phyloP scores from a whole-genome alignment of 2,797 vertebrate genomes.

The Brachyrhaphis roseni region DNA sequence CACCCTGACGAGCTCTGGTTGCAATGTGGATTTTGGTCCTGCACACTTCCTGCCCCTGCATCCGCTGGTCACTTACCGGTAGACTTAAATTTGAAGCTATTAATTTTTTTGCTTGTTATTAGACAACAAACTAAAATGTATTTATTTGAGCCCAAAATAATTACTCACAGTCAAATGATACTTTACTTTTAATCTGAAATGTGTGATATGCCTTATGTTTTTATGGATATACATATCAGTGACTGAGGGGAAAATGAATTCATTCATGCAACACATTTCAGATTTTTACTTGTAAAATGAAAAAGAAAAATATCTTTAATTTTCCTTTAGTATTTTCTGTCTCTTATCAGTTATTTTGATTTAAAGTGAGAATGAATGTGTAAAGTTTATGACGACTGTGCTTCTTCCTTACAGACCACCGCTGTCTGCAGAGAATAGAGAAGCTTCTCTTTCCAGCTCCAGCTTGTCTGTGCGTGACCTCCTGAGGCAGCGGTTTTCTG shows the following conservation, averaged over 20 bases:
- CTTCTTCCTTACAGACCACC: slow-evolving; percentile 77
- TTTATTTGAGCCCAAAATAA: not conserved
- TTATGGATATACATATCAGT: not conserved
- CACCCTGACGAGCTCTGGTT: slow-evolving; percentile 87
- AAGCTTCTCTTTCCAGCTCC: slow-evolving; percentile 84
- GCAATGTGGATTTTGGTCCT: slow-evolving; percentile 92
- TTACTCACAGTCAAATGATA: not conserved
- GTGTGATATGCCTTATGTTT: not conserved
- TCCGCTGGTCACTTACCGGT: slow-evolving; percentile 93
- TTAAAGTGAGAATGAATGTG: not conserved
- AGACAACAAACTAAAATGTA: not conserved
- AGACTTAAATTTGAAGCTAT: slow-evolving; percentile 31
- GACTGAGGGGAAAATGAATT: not conserved
- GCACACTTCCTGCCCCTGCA: slow-evolving; percentile 96
- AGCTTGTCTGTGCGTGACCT: slow-evolving; percentile 85
- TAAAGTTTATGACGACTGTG: not conserved
- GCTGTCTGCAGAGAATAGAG: slow-evolving; percentile 63
- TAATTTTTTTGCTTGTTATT: not conserved
- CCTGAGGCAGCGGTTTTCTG: slow-evolving; percentile 90
- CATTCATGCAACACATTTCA: not conserved
- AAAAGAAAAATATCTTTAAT: not conserved
- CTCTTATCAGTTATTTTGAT: not conserved
- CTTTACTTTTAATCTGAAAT: not conserved
- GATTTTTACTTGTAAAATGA: not conserved
- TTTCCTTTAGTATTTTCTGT: not conserved